These are phyloP conservation scores for Trichonephila inaurata DNA, from an alignment of 1,140 invertebrate genomes.

Conservation along the genomic window DNA sequence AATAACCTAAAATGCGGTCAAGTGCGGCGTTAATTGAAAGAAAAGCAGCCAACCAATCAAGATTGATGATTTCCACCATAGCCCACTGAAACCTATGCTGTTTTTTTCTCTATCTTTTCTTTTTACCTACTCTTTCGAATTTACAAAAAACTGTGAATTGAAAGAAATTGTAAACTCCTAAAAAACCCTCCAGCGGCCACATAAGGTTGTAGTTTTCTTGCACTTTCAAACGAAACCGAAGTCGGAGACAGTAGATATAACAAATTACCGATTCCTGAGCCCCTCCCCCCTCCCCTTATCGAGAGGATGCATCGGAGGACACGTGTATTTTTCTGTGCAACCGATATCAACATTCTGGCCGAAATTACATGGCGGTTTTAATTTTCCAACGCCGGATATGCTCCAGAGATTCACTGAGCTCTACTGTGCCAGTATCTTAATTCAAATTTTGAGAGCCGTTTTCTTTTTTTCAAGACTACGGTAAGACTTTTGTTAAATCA, in stretches of 20 bases:
- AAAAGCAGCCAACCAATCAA: too few species aligned
- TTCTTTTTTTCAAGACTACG: not conserved
- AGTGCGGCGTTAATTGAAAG: too few species aligned
- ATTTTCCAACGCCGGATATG: not conserved
- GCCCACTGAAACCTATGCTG: too few species aligned
- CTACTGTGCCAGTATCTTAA: not conserved
- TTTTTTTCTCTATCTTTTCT: too few species aligned
- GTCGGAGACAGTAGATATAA: not conserved
- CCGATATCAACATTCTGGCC: not conserved
- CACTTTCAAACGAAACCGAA: constrained; percentile 7
- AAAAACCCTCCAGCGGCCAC: not conserved
- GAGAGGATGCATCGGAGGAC: not conserved
- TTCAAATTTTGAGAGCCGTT: not conserved
- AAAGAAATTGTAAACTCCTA: not conserved
- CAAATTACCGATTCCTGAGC: not conserved
- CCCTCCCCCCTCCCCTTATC: too few species aligned
- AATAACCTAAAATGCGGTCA: too few species aligned
- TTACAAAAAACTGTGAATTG: too few species aligned
- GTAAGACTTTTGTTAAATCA: not conserved
- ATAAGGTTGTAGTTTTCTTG: not conserved
- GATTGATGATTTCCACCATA: too few species aligned
- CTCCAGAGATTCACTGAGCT: not conserved
- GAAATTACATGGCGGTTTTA: not conserved
- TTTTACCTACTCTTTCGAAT: too few species aligned
- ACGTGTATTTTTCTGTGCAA: not conserved